Percentiles rank a stretch among this genome's conserved stretches.
These are phyloP conservation scores for Drosophila setifemur DNA, from an alignment of 1,140 invertebrate genomes.

Conservation along the genomic window DNA sequence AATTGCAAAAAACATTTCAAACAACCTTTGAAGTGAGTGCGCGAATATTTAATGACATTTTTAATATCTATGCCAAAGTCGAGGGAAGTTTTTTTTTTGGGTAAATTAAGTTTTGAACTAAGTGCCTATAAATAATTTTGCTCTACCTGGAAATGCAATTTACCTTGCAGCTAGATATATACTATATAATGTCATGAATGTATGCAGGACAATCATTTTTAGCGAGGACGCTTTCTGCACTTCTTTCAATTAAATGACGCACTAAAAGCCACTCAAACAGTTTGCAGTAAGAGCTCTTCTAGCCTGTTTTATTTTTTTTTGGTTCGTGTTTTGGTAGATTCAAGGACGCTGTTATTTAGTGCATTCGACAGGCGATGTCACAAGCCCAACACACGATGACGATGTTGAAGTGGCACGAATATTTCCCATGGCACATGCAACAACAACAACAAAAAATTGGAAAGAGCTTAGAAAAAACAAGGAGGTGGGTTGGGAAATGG, in stretches of 20 bases:
- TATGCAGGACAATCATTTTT: background rate
- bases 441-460: background rate
- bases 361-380: slow-evolving; percentile 40
- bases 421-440: background rate
- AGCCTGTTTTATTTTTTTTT: background rate
- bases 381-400: slow-evolving; percentile 2
- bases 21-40: too few species aligned
- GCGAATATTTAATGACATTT: too few species aligned
- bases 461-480: background rate
- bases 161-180: background rate
- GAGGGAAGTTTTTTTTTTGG: background rate
- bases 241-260: slow-evolving; percentile 21
- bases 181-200: slow-evolving; percentile 6
- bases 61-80: background rate
- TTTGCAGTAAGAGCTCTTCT: slow-evolving; percentile 12
- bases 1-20: too few species aligned
- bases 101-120: background rate
- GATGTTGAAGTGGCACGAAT: background rate
- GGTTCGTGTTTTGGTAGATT: slow-evolving; percentile 18
- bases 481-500: too few species aligned
- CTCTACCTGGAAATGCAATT: background rate
- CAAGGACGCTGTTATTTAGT: slow-evolving; percentile 38
- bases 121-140: background rate
- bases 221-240: too few species aligned
- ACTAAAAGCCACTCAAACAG: slow-evolving; percentile 36